Conservation (phyloP, 2,113 vertebrate genomes). For the Nyctibius bracteatus region DNA sequence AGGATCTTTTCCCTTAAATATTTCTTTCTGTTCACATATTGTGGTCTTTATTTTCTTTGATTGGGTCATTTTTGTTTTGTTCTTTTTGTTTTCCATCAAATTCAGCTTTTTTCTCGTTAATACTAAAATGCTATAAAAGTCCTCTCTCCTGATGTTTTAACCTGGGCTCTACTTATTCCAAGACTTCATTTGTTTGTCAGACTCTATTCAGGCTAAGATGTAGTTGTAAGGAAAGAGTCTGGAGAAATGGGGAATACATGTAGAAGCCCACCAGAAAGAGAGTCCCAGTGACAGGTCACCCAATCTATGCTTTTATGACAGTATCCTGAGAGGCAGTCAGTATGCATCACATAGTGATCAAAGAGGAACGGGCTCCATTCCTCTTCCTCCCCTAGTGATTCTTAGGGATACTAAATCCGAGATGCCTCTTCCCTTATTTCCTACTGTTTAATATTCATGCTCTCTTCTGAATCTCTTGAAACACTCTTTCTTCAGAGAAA, state of each 20-base stretch:
- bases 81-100: background rate
- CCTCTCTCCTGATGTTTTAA: background rate
- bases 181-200: background rate
- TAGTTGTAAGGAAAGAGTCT: background rate
- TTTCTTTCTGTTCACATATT: background rate
- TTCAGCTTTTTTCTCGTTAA: background rate
- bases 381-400: background rate
- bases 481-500: background rate
- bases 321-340: background rate
- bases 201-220: background rate
- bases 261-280: background rate
- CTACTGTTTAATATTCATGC: background rate
- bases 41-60: background rate
- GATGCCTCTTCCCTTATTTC: background rate
- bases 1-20: background rate
- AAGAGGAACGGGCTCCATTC: background rate
- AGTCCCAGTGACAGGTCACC: background rate
- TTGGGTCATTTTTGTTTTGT: background rate
- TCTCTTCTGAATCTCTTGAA: background rate
- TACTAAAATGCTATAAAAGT: background rate
- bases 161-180: background rate
- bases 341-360: background rate
- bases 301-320: rapidly evolving
- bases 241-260: background rate
- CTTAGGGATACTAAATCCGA: background rate